Evolutionary conservation across 2,797 vertebrate species (phyloP).

Genomic region (Balearica regulorum): DNA sequence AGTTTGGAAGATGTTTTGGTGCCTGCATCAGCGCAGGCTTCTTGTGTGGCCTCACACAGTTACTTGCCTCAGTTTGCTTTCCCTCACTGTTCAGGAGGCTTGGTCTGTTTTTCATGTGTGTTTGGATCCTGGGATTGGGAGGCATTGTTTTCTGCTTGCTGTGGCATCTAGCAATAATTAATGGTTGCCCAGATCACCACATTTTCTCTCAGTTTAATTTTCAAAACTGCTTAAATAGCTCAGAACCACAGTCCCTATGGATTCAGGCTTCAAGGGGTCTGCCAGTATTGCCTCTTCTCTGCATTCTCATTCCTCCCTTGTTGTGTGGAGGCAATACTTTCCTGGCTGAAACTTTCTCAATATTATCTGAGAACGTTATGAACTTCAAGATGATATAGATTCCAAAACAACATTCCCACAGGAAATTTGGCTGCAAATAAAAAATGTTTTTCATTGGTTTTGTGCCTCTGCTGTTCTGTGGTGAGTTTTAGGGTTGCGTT

Average conservation of each 20-base stretch:
- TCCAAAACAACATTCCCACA: constrained; percentile 5
- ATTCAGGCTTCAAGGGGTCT: not conserved
- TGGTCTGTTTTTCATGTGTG: not conserved
- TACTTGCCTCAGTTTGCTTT: not conserved
- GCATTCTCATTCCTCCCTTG: not conserved
- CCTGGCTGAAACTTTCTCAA: not conserved
- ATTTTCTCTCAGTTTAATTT: constrained; percentile 35
- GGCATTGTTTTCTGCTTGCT: not conserved
- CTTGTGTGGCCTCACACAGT: not conserved
- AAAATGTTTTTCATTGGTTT: not conserved
- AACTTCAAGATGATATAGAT: not conserved
- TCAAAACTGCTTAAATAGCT: not conserved
- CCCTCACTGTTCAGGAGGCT: not conserved
- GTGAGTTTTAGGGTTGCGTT: not conserved
- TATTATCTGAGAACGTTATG: constrained; percentile 14
- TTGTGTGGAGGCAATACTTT: not conserved
- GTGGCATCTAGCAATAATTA: not conserved
- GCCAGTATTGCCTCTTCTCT: not conserved
- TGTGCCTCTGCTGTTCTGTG: not conserved
- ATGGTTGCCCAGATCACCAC: not conserved
- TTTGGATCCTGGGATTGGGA: not conserved
- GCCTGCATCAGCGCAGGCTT: not conserved
- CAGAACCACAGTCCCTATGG: not conserved
- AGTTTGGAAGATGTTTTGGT: not conserved
- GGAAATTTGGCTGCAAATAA: constrained; percentile 19